Evolutionary conservation across 2,888 invertebrate genomes (phyloP).

Genomic region (Mystacides longicornis): DNA sequence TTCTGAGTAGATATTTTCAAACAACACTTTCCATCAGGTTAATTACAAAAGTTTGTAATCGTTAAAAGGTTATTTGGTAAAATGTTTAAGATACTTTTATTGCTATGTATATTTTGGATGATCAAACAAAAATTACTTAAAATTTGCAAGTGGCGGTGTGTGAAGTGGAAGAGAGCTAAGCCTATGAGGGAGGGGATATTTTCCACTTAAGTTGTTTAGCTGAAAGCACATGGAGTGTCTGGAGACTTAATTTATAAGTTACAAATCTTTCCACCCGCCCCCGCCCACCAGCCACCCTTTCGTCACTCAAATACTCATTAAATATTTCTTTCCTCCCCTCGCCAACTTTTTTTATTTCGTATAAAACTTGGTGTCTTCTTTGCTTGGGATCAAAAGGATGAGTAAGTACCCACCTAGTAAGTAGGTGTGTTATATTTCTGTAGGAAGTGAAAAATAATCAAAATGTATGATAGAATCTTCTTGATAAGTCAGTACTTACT

Average conservation of each 20-base stretch:
- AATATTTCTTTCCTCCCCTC: slow-evolving; percentile 8
- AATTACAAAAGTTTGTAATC: slow-evolving; percentile 1
- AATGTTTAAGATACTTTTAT: background rate
- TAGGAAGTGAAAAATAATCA: too few species aligned
- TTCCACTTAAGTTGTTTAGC: slow-evolving; percentile 5
- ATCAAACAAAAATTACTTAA: slow-evolving; percentile 6
- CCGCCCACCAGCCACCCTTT: slow-evolving; percentile 1
- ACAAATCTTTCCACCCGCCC: slow-evolving; percentile 15
- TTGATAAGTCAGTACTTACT: too few species aligned
- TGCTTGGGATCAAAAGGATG: too few species aligned
- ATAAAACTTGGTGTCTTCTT: slow-evolving; percentile 3
- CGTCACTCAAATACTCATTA: slow-evolving; percentile 16
- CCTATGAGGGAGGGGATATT: background rate
- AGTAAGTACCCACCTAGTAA: too few species aligned
- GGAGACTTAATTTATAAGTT: slow-evolving; percentile 16
- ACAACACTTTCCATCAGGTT: background rate
- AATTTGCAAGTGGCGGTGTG: background rate
- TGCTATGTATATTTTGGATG: background rate
- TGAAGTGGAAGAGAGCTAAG: background rate
- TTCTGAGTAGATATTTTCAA: background rate
- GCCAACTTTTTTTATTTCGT: slow-evolving; percentile 3
- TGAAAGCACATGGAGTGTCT: slow-evolving; percentile 8
- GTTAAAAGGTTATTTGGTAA: background rate
- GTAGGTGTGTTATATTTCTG: too few species aligned
- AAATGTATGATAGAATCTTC: too few species aligned